Evolutionary conservation across 2,888 invertebrate genomes (phyloP).

Genomic region (Pherbina coryleti): DNA sequence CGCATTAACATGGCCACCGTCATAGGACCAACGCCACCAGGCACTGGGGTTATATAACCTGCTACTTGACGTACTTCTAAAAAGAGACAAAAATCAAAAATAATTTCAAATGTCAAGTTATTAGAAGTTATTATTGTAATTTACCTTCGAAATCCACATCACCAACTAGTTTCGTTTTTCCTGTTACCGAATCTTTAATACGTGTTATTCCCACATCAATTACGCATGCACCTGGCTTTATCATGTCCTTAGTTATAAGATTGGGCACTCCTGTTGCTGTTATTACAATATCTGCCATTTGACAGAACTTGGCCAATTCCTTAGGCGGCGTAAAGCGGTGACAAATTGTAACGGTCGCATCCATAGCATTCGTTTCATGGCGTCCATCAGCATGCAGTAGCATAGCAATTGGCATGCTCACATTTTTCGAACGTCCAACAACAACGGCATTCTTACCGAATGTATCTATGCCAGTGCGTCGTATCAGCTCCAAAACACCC

Average conservation of each 20-base stretch:
- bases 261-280: slow-evolving; percentile 77
- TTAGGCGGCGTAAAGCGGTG: slow-evolving; percentile 88
- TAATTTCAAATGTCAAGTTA: not conserved
- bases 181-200: slow-evolving; percentile 74
- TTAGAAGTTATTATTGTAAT: not conserved
- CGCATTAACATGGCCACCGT: slow-evolving; percentile 94
- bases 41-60: slow-evolving; percentile 89
- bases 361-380: slow-evolving; percentile 80
- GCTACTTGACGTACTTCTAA: slow-evolving; percentile 82
- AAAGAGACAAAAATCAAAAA: slow-evolving; percentile 59
- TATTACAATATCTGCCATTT: slow-evolving; percentile 66
- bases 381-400: slow-evolving; percentile 82
- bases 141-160: slow-evolving; percentile 89
- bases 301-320: slow-evolving; percentile 78
- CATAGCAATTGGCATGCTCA: slow-evolving; percentile 90
- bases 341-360: slow-evolving; percentile 91
- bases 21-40: slow-evolving; percentile 94
- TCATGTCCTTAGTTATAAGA: slow-evolving; percentile 84
- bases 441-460: slow-evolving; percentile 90
- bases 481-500: slow-evolving; percentile 71
- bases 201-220: slow-evolving; percentile 91
- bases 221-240: slow-evolving; percentile 88
- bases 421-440: slow-evolving; percentile 91
- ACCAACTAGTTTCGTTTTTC: slow-evolving; percentile 83
- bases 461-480: slow-evolving; percentile 77